Evolutionary conservation across 2,888 invertebrate genomes (phyloP).

Genomic region (Dynastes grantii): DNA sequence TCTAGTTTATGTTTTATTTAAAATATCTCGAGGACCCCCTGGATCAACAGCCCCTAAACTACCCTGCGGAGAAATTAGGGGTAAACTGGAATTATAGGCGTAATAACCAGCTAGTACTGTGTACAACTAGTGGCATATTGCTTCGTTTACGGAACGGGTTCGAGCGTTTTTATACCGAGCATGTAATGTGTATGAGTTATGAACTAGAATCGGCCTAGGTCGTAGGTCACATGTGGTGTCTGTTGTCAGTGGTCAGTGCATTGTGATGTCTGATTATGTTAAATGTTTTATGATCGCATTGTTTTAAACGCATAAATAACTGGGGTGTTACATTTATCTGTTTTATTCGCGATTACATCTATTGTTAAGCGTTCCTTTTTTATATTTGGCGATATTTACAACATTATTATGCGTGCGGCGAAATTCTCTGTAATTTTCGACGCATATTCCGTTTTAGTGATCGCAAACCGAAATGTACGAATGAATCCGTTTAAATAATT

Average conservation of each 20-base stretch:
- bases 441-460: conserved; percentile 9
- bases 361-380: conserved; percentile 51
- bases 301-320: conserved; percentile 59
- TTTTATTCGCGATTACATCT: conserved; percentile 54
- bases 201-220: conserved; percentile 60
- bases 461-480: neutral
- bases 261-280: conserved; percentile 65
- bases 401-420: conserved; percentile 39
- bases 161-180: conserved; percentile 42
- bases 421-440: conserved; percentile 41
- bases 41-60: neutral
- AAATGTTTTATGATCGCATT: conserved; percentile 66
- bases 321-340: conserved; percentile 57
- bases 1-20: no score
- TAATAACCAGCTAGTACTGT: conserved; percentile 1
- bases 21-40: no score
- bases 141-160: conserved; percentile 11
- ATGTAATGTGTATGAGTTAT: conserved; percentile 59
- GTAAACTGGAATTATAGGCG: neutral
- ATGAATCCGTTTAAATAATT: conserved; percentile 11
- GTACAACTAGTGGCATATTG: conserved; percentile 13
- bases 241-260: conserved; percentile 65
- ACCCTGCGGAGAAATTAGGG: neutral
- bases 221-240: conserved; percentile 61
- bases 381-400: conserved; percentile 45